A percentile compares a stretch with the other conserved stretches of the same genome.
Evolutionary conservation across 2,113 vertebrate species (phyloP).

Genomic region (Microcebus murinus): DNA sequence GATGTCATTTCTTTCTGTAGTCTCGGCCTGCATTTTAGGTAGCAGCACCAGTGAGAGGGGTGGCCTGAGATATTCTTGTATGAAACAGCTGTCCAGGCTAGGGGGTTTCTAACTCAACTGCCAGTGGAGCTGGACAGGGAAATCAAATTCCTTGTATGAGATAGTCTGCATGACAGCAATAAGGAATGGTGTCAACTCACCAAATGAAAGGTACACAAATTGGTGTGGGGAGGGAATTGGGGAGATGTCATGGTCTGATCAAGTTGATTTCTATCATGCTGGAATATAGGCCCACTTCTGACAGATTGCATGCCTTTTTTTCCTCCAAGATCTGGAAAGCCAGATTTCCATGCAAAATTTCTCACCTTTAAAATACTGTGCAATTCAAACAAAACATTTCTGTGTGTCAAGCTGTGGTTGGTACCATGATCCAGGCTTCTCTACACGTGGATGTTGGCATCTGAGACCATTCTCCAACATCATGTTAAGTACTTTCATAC

Average conservation of each 20-base stretch:
- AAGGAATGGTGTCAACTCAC: not conserved
- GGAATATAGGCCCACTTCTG: not conserved
- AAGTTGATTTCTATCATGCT: not conserved
- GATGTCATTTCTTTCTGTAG: not conserved
- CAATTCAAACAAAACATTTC: not conserved
- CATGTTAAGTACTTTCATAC: slow-evolving; percentile 30
- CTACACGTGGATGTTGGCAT: not conserved
- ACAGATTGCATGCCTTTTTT: not conserved
- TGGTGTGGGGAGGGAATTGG: too few relatives aligned
- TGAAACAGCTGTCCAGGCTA: not conserved
- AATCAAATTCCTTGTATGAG: not conserved
- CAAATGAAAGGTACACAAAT: not conserved
- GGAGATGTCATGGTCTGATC: not conserved
- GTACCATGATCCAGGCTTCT: not conserved
- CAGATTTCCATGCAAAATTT: not conserved
- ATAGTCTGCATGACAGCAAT: not conserved
- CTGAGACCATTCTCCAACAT: slow-evolving; percentile 25
- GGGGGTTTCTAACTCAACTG: not conserved
- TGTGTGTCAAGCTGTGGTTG: not conserved
- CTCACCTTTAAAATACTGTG: not conserved
- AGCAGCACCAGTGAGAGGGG: not conserved
- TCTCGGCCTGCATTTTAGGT: not conserved
- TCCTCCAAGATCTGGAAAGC: not conserved
- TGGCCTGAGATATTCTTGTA: not conserved
- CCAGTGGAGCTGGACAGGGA: not conserved